Percentiles rank a stretch among this genome's conserved stretches.
These are phyloP conservation scores for Formica aserva DNA, from an alignment of 2,888 invertebrate species.

Conservation along the genomic window DNA sequence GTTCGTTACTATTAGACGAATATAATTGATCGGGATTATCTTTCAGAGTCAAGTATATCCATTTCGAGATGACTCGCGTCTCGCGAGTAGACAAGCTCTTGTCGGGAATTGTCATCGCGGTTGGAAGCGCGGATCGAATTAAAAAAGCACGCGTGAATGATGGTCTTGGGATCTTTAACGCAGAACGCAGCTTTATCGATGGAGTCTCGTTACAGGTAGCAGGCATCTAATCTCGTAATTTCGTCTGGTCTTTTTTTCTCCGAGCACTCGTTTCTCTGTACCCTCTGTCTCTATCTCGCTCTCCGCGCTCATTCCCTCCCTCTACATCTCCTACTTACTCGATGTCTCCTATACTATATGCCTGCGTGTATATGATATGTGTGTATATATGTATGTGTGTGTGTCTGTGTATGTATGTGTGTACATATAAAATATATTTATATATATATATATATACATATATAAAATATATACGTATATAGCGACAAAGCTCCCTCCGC, in stretches of 20 bases:
- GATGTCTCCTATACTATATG: background rate
- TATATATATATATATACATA: slow-evolving; percentile 20
- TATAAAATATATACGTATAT: slow-evolving; percentile 3
- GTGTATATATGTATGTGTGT: background rate
- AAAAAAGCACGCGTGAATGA: slow-evolving; percentile 57
- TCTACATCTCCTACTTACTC: slow-evolving; percentile 28
- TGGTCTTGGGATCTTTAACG: slow-evolving; percentile 46
- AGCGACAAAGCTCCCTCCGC: slow-evolving; percentile 70
- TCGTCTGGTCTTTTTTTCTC: slow-evolving; percentile 67
- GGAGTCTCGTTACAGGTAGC: slow-evolving; percentile 78
- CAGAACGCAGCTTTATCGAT: slow-evolving; percentile 79
- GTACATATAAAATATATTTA: slow-evolving; percentile 12
- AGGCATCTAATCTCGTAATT: slow-evolving; percentile 82
- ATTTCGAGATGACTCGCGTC: background rate
- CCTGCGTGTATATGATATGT: background rate
- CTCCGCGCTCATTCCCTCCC: slow-evolving; percentile 50
- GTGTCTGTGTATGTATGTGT: background rate
- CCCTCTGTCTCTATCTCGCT: slow-evolving; percentile 52
- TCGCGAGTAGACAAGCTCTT: slow-evolving; percentile 4
- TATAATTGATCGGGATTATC: slow-evolving; percentile 15
- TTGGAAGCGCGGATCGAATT: slow-evolving; percentile 54
- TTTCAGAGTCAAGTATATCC: background rate
- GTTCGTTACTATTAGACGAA: background rate
- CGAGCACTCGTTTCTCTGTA: slow-evolving; percentile 67
- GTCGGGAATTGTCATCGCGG: slow-evolving; percentile 34